Evolutionary conservation across 1,140 invertebrate genomes (phyloP), one percentile per base, ranked within the genome.

Genomic region (Teleopsis dalmanni): DNA sequence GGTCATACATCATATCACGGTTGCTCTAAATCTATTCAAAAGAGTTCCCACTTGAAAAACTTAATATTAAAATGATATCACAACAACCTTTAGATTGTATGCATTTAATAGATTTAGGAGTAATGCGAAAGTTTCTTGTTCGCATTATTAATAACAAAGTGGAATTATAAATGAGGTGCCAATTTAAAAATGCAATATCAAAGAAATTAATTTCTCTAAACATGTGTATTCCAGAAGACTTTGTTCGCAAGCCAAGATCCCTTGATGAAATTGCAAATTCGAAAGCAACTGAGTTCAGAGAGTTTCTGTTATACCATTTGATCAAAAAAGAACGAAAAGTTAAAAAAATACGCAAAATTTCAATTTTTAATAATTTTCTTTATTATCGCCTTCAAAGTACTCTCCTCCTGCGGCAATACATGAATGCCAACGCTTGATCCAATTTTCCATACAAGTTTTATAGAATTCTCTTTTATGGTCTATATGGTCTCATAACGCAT

Each of bases 91-190:
- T 55, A 10, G 51, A 53, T 18, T 45, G 35, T n/a, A 50, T 55
- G 48, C 54, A 55, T 50, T 50, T 55, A 43, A 27, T 53, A 8
- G 52, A 51, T 37, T 31, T 53, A 22, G 42, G 52, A 22, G 52
- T 53, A 18, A 55, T 44, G 51, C 26, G 47, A 4, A 53, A 50
- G 47, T 50, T 55, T 40, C 43, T 53, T 42, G 23, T 36, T n/a
- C 40, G 31, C 42, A 19, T 50, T 9, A 35, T 23, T 29, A 50
- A 8, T 19, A 50, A 50, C 10, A 54, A 50, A 18, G 34, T 37
- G n/a, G n/a, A n/a, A n/a, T n/a, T n/a, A n/a, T n/a, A n/a, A n/a
- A n/a, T n/a, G n/a, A n/a, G n/a, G n/a, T n/a, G n/a, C n/a, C n/a
- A n/a, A n/a, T n/a, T n/a, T 33, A 22, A 10, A 34, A 47, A 16